phyloP scores from a whole-genome alignment of 2,113 vertebrate genomes.

The Antechinus stuartii region DNA sequence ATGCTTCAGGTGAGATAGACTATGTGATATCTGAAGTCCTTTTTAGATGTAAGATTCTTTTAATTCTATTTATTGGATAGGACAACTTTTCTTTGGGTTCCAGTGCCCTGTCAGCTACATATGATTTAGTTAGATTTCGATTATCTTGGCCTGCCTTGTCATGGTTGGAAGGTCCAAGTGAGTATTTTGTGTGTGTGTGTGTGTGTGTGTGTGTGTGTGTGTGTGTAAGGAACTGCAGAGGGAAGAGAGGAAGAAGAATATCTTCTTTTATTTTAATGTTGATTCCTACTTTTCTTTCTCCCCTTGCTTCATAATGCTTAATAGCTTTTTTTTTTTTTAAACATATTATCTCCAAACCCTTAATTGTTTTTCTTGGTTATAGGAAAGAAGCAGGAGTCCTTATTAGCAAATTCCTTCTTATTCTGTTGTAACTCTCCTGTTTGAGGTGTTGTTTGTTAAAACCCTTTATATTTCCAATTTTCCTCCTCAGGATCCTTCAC shows the following conservation, averaged over 20 bases:
- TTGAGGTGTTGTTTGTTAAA: background rate
- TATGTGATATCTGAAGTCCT: background rate
- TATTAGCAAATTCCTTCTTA: background rate
- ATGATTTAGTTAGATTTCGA: background rate
- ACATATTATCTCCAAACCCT: background rate
- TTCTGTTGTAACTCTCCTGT: background rate
- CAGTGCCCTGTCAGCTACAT: background rate
- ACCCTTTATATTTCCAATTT: background rate
- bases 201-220: background rate
- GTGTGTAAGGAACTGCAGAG: background rate
- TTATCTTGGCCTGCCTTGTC: background rate
- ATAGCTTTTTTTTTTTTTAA: too few relatives aligned
- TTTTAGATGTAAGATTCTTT: background rate
- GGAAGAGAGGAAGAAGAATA: background rate
- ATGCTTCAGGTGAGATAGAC: background rate
- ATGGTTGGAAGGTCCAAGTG: background rate
- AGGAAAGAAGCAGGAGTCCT: background rate
- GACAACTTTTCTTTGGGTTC: background rate
- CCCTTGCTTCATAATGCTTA: background rate
- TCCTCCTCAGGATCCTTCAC: conserved; percentile 84
- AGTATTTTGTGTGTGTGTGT: background rate
- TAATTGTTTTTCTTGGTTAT: background rate
- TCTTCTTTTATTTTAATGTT: background rate
- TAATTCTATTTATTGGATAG: background rate
- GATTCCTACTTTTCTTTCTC: background rate